Base-by-base conservation (phyloP, 2,888 invertebrate genomes). In the Spisula solida region DNA sequence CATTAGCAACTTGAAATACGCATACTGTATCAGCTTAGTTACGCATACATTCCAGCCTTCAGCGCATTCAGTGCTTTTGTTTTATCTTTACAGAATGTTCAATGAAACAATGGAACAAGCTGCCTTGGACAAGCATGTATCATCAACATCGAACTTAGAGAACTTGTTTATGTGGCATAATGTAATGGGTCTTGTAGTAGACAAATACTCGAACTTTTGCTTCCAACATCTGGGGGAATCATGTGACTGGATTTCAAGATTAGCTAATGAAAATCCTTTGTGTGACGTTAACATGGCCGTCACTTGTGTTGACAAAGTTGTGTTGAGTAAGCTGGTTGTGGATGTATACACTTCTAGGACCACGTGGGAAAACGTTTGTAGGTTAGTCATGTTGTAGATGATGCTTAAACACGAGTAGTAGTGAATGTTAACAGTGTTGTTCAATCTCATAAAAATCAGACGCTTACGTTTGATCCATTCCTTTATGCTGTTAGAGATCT, bases 181-280 rank as follows among this genome's bases (percentile, higher is more conserved):
- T 18, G 86, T 85, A 5, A 86, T 88, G 66, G 81, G 85, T 56
- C 75, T 90, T 0, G 88, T 56, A 48, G n/a, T 88, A 31, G 88
- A 88, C 34, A 86, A 84, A 51, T 88, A 85, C 51, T 79, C 70
- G 55, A 82, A 87, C 29, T 34, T 85, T 16, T 90, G 90, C 75
- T 80, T 90, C 31, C 70, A 31, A 51, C 79, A 82, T 8, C 82
- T 80, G n/a, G 82, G 81, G 31, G 10, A 41, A 10, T 82, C 70
- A 56, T 90, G 90, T 88, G 66, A 88, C 78, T 90, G 90, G 90
- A 47, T 88, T 5, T 56, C 85, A 31, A 81, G 82, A 56, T 34
- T 83, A 79, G 82, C 87, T 66, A 90, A 87, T 82, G 70, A 86
- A n/a, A 80, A 70, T 29, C 75, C 82, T 31, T 82, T 87, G 25